Evolutionary conservation across 2,113 vertebrate genomes (phyloP).

Genomic region (Eudyptes chrysolophus): DNA sequence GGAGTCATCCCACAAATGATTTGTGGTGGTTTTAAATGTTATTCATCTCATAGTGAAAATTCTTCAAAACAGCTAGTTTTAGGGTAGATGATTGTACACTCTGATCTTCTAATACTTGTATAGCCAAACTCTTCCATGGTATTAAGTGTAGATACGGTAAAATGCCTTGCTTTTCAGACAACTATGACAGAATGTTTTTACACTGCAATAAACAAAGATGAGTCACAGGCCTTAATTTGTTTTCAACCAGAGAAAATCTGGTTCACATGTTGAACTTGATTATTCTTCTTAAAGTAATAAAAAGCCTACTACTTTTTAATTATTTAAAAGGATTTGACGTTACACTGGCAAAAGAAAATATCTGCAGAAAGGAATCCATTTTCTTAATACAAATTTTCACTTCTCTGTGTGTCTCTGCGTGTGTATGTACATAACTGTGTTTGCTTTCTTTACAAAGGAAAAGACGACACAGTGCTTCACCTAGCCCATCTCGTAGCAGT

Average conservation of each 20-base stretch:
- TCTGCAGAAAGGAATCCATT: accelerated
- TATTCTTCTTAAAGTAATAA: neutral
- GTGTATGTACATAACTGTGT: neutral
- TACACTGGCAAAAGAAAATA: neutral
- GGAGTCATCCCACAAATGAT: neutral
- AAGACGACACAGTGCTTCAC: constrained; percentile 89
- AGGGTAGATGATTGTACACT: neutral
- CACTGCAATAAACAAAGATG: neutral
- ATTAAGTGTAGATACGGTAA: neutral
- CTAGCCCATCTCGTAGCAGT: constrained; percentile 88
- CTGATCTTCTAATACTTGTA: neutral
- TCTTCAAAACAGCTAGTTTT: neutral
- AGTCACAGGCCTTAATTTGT: neutral
- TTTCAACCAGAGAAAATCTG: neutral
- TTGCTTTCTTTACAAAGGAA: constrained; percentile 77
- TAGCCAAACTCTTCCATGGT: neutral
- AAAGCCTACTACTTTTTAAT: neutral
- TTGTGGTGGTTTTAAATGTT: neutral
- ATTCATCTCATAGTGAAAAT: neutral
- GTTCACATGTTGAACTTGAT: neutral
- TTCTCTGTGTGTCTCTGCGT: neutral
- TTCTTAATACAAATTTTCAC: neutral
- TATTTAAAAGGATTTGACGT: accelerated
- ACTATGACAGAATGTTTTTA: neutral
- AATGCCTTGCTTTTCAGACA: neutral